Base-by-base conservation (phyloP, 2,888 invertebrate genomes). In the Ormyrus thymus region DNA sequence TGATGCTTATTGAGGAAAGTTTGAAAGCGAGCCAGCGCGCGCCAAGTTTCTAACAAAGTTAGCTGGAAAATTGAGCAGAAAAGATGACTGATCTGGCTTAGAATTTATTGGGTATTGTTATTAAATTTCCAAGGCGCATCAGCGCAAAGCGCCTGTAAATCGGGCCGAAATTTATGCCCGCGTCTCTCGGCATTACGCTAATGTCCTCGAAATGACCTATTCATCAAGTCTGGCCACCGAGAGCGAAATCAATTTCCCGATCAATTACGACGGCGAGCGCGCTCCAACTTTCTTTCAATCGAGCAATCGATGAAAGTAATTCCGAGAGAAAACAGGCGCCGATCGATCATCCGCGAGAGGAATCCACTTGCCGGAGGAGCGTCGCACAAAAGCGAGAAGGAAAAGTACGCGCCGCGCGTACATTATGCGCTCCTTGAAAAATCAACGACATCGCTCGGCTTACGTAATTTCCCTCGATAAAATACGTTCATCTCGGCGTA, bases 21-120 rank as follows among this genome's bases (percentile, higher is more conserved):
- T 29, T 64, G 10, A n/a, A 50, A 13, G 72, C 59, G 59, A 11
- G 5, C 10, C 5, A n/a, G 29, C 10, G 72, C 59, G 59, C 9
- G 5, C 10, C 5, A 13, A 48, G 70, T 1, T 2, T 29, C n/a
- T 51, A 45, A 11, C 29, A 6, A 72, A 62, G 53, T 13, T 62
- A 43, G 45, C 13, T 59, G 9, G 46, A 6, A n/a, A 53, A 72
- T 13, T 53, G 45, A 53, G 62, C 45, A 53, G 43, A 50, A 70
- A 70, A n/a, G 72, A 72, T 62, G 62, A 55, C 61, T 29, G 29
- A 8, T 29, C 29, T 29, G 50, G 65, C 58, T 74, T 13, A 58
- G 65, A 48, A 73, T 72, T 78, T 74, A 78, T 78, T 50, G 50
- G 43, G 62, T 58, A 74, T 68, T 73, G 73, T 74, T 78, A 43